A percentile compares a stretch with the other conserved stretches of the same genome.
Evolutionary conservation across 1,140 invertebrate species (phyloP).

Genomic region (Drosophila lacertosa): DNA sequence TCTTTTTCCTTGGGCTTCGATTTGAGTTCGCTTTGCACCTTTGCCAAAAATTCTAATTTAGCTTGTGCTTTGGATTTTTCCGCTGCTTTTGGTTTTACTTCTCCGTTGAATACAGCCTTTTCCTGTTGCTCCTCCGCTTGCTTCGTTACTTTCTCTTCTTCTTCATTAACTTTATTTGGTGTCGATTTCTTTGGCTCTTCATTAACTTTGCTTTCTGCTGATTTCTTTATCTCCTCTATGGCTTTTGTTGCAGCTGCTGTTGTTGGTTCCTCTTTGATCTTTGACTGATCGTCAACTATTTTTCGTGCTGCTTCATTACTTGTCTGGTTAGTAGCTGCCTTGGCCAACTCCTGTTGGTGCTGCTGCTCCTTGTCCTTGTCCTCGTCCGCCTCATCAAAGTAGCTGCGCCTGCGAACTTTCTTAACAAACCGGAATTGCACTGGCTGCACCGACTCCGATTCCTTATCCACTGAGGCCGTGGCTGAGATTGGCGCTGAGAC

Average conservation of each 20-base stretch:
- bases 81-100: background rate
- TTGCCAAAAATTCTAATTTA: constrained; percentile 67
- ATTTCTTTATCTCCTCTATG: background rate
- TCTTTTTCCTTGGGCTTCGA: constrained; percentile 39
- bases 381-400: constrained; percentile 73
- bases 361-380: constrained; percentile 8
- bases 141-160: background rate
- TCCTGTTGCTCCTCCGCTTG: background rate
- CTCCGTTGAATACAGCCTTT: constrained; percentile 8
- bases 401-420: constrained; percentile 68
- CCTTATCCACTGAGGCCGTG: background rate
- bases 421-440: constrained; percentile 75
- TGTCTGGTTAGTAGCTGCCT: background rate
- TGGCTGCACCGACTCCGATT: constrained; percentile 14
- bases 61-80: constrained; percentile 47
- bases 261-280: constrained; percentile 1
- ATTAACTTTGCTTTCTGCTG: background rate
- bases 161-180: background rate
- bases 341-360: background rate
- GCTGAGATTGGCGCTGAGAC: background rate
- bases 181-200: background rate
- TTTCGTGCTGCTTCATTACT: background rate
- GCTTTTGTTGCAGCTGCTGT: background rate
- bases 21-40: constrained; percentile 67
- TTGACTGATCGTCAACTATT: background rate